phyloP scores from a whole-genome alignment of 2,113 vertebrate species.

The Oreotrochilus melanogaster region DNA sequence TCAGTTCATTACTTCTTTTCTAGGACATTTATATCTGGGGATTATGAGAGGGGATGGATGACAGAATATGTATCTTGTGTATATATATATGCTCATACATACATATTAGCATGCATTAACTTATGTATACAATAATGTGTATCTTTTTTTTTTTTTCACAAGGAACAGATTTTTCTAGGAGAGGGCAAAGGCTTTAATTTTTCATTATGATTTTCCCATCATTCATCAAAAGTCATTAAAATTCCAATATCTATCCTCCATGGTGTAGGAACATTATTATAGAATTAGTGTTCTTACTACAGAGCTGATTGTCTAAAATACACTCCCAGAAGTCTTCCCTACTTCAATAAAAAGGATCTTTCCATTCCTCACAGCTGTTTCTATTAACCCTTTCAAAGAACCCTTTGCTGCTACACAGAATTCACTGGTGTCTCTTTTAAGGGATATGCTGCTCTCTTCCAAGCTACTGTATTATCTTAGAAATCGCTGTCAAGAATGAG shows the following conservation, averaged over 20 bases:
- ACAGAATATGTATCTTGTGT: neutral
- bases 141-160: neutral
- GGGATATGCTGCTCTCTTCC: neutral
- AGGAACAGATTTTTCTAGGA: neutral
- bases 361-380: neutral
- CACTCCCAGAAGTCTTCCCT: neutral
- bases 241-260: neutral
- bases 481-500: neutral
- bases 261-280: neutral
- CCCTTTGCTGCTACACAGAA: neutral
- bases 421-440: neutral
- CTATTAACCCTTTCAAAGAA: neutral
- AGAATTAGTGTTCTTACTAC: neutral
- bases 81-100: neutral
- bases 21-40: neutral
- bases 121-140: neutral
- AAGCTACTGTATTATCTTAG: neutral
- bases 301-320: neutral
- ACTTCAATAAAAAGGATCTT: neutral
- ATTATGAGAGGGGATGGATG: neutral
- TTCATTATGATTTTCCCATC: neutral
- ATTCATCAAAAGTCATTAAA: conserved; percentile 29
- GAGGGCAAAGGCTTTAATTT: neutral
- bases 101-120: neutral
- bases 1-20: neutral